A percentile compares a stretch with the other conserved stretches of the same genome.
Evolutionary conservation across 2,888 invertebrate genomes (phyloP).

Genomic region (Trichopoda pennipes): DNA sequence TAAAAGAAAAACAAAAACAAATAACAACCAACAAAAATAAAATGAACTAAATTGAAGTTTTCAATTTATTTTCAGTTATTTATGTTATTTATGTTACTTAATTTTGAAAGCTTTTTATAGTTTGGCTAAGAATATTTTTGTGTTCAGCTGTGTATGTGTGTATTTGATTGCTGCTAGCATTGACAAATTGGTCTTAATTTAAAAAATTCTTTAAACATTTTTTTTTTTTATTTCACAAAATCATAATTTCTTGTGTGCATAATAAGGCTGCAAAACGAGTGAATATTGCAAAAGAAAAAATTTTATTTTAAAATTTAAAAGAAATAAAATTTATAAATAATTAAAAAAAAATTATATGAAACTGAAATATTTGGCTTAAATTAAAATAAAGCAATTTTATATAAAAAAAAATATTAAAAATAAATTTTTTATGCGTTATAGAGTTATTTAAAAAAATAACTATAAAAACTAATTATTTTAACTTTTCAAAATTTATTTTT

Average conservation of each 20-base stretch:
- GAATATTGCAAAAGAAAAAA: slow-evolving; percentile 4
- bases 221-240: slow-evolving; percentile 22
- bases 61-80: slow-evolving; percentile 34
- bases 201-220: slow-evolving; percentile 55
- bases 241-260: slow-evolving; percentile 23
- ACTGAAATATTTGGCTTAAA: background rate
- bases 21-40: slow-evolving; percentile 9
- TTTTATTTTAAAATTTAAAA: slow-evolving; percentile 7
- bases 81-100: slow-evolving; percentile 38
- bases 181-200: slow-evolving; percentile 28
- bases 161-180: background rate
- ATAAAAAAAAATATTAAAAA: background rate
- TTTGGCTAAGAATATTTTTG: slow-evolving; percentile 7
- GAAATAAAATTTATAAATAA: background rate
- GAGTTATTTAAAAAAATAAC: slow-evolving; percentile 5
- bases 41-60: slow-evolving; percentile 34
- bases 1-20: slow-evolving; percentile 18
- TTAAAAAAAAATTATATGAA: background rate
- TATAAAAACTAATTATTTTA: too few species aligned
- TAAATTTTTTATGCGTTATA: slow-evolving; percentile 4
- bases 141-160: background rate
- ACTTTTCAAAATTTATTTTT: too few species aligned
- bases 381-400: background rate
- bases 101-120: slow-evolving; percentile 10
- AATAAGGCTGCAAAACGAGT: slow-evolving; percentile 5